Evolutionary conservation across 1,140 invertebrate species (phyloP), one percentile per base, ranked within the genome.

Genomic region (Hydropsyche tenuis): DNA sequence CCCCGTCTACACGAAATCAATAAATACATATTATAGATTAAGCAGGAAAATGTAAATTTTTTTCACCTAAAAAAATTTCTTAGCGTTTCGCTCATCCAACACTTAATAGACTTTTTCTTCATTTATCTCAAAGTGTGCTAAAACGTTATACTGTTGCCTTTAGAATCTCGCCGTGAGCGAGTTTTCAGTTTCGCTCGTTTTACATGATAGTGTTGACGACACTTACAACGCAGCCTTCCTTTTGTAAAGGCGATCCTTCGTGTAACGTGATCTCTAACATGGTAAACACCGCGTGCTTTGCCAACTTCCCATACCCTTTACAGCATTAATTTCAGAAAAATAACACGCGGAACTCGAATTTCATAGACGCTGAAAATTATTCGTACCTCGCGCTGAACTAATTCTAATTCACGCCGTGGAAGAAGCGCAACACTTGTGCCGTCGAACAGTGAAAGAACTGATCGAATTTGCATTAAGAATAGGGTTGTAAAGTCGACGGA

Each of bases 401-500:
- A 60, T 60, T 60, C 20, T 60, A 60, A 60, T 60, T 60, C 56
- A 23, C 20, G 56, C 20, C 18, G 51, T 48, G 16, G 30, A 37
- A 37, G 30, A 37, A 37, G 30, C 30, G 45, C 16, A 56, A 56
- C 51, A 23, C 22, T 25, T 14, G 56, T 11, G 1, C 56, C 30
- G 30, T 7, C 56, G 51, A 20, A 53, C 51, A 11, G 16, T 22
- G 9, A 7, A 23, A 14, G 11, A 60, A 60, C 56, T 60, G 56
- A 60, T 60, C 56, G 56, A 60, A 60, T 60, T 60, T 60, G 56
- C 56, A 60, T 60, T 25, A 14, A 25, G 56, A 60, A 25, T 56
- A 60, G 56, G 56, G 56, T 60, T 60, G 22, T 14, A 60, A 60
- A 60, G 56, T 60, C 56, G 56, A 60, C 56, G 56, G 23, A 18